These are phyloP conservation scores for Heteromormyrus szaboi DNA, from an alignment of 2,797 vertebrate species.

Conservation along the genomic window DNA sequence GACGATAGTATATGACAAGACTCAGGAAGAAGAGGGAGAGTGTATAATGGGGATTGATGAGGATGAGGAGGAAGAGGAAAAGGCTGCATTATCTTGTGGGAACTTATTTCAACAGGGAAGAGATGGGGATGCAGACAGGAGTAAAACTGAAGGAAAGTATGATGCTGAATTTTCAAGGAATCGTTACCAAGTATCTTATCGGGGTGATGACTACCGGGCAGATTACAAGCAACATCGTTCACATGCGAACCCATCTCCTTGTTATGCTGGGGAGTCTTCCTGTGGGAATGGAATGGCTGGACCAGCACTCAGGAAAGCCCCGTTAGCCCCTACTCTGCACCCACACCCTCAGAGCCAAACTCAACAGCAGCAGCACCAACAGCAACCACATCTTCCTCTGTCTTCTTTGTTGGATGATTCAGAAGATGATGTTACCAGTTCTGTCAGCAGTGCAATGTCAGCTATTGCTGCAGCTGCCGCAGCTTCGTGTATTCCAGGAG, in stretches of 20 bases:
- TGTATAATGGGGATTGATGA: constrained; percentile 18
- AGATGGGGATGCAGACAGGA: constrained; percentile 29
- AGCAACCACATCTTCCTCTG: constrained; percentile 65
- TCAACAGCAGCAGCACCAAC: constrained; percentile 47
- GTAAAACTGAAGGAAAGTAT: constrained; percentile 54
- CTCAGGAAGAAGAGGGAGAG: constrained; percentile 28
- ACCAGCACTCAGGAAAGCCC: constrained; percentile 68
- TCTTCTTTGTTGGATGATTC: constrained; percentile 69
- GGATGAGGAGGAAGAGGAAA: constrained; percentile 21
- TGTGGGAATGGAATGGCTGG: constrained; percentile 52
- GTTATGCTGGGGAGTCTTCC: constrained; percentile 53
- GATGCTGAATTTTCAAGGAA: constrained; percentile 59
- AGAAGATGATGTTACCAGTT: constrained; percentile 68
- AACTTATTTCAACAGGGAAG: constrained; percentile 38
- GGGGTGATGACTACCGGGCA: constrained; percentile 56
- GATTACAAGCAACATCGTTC: constrained; percentile 36
- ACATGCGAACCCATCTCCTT: constrained; percentile 40
- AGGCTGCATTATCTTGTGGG: constrained; percentile 35
- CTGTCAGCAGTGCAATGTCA: constrained; percentile 64
- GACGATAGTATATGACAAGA: constrained; percentile 35
- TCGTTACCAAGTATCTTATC: constrained; percentile 61
- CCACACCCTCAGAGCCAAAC: constrained; percentile 66
- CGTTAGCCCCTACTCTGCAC: constrained; percentile 69
- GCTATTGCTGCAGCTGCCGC: constrained; percentile 70
- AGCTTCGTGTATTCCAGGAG: constrained; percentile 55